Percentiles rank a stretch among this genome's conserved stretches.
Conservation (phyloP, 2,113 vertebrate genomes). For the Notothenia rossii region DNA sequence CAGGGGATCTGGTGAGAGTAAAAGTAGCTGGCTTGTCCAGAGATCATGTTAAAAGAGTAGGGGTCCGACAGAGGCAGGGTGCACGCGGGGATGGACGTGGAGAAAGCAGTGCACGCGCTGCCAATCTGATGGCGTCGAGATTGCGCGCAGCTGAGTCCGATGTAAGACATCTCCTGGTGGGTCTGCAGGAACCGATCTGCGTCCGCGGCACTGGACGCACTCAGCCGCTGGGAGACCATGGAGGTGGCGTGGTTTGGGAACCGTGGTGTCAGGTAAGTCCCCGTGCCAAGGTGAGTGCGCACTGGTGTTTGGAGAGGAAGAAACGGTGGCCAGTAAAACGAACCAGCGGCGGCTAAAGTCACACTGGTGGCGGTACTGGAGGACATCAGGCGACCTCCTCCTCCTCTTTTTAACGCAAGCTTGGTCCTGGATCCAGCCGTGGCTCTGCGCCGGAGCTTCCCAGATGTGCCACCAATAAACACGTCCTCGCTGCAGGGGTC, state of each 20-base stretch:
- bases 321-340: constrained; percentile 85
- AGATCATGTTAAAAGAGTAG: constrained; percentile 78
- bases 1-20: constrained; percentile 81
- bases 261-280: constrained; percentile 62
- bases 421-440: constrained; percentile 69
- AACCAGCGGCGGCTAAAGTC: constrained; percentile 74
- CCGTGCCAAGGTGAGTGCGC: constrained; percentile 61
- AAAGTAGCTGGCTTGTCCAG: constrained; percentile 81
- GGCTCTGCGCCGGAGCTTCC: constrained; percentile 82
- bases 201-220: constrained; percentile 34
- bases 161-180: constrained; percentile 77
- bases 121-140: constrained; percentile 72
- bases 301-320: constrained; percentile 74
- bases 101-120: constrained; percentile 73
- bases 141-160: constrained; percentile 72
- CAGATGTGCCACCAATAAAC: constrained; percentile 84
- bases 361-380: constrained; percentile 68
- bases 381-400: constrained; percentile 64
- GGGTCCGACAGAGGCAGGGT: constrained; percentile 72
- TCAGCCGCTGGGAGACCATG: constrained; percentile 67
- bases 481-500: constrained; percentile 87
- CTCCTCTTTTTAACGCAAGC: constrained; percentile 74
- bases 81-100: constrained; percentile 74
- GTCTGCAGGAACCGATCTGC: constrained; percentile 68
- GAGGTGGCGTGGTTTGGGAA: constrained; percentile 70